Percentiles rank a stretch among this genome's conserved stretches.
Conservation (phyloP, 2,888 invertebrate genomes). For the Eupithecia insigniata region DNA sequence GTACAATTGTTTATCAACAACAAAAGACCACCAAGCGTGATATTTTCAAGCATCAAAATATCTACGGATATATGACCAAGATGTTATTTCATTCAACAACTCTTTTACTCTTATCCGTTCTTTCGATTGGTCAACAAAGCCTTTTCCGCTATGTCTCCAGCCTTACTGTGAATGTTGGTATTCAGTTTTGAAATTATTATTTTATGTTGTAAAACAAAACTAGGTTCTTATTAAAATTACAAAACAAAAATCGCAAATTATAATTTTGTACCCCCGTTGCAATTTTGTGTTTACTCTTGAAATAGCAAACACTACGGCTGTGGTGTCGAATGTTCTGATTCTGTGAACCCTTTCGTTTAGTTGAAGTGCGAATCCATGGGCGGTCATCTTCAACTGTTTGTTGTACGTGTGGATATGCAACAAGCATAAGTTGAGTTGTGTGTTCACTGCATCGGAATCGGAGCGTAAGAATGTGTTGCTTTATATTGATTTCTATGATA, state of each 20-base stretch:
- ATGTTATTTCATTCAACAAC: slow-evolving; percentile 24
- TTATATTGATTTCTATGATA: too few relatives aligned
- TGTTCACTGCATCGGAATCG: too few relatives aligned
- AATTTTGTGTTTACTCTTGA: slow-evolving; percentile 49
- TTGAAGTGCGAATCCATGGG: slow-evolving; percentile 64
- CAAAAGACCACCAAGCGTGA: slow-evolving; percentile 26
- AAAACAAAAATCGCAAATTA: not conserved
- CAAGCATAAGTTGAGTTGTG: not conserved
- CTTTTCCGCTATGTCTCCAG: not conserved
- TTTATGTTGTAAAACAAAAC: not conserved
- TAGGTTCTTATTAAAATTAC: not conserved
- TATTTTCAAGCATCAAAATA: slow-evolving; percentile 16
- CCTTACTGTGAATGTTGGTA: not conserved
- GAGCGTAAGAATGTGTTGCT: too few relatives aligned
- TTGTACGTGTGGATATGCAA: slow-evolving; percentile 52
- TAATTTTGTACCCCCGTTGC: slow-evolving; percentile 29
- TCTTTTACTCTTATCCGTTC: not conserved
- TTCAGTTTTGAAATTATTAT: too few relatives aligned
- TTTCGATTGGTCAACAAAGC: not conserved
- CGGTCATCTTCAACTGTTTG: slow-evolving; percentile 53
- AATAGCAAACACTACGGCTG: slow-evolving; percentile 35
- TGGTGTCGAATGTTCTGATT: slow-evolving; percentile 54
- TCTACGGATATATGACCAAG: slow-evolving; percentile 24
- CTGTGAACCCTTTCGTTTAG: slow-evolving; percentile 53
- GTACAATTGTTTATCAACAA: slow-evolving; percentile 18